These are phyloP conservation scores for Tetrao urogallus DNA, from an alignment of 2,113 vertebrate genomes.

Conservation along the genomic window DNA sequence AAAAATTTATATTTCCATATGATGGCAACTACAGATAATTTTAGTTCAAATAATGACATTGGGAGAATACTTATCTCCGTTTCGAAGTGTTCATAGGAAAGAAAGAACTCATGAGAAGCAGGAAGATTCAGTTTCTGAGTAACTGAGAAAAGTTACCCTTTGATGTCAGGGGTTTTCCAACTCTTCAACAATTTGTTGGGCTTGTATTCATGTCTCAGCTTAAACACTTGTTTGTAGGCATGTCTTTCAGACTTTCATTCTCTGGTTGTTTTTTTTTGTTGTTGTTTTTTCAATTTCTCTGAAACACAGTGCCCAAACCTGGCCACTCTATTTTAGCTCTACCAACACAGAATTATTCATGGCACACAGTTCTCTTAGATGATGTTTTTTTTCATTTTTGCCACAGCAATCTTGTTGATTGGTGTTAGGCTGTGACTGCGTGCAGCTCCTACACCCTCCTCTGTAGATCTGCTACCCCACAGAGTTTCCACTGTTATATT, in stretches of 20 bases:
- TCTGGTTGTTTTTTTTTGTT: not conserved
- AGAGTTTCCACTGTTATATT: not conserved
- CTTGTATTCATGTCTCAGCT: not conserved
- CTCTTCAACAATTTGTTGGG: not conserved
- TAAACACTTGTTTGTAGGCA: not conserved
- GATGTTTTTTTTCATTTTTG: not conserved
- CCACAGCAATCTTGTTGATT: not conserved
- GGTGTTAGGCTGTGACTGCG: not conserved
- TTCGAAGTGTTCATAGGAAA: not conserved
- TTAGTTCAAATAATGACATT: not conserved
- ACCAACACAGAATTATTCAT: not conserved
- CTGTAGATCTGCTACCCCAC: not conserved
- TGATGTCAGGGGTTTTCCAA: not conserved
- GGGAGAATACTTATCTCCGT: not conserved
- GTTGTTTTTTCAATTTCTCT: not conserved
- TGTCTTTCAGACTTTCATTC: not conserved
- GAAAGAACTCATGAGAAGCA: not conserved
- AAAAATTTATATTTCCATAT: not conserved
- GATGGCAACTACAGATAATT: not conserved
- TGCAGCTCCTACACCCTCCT: not conserved
- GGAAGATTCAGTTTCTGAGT: not conserved
- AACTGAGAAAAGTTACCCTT: not conserved
- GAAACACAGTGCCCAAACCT: not conserved
- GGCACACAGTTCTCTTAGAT: not conserved
- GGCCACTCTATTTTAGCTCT: not conserved